Evolutionary conservation across 1,140 invertebrate species (phyloP).

Genomic region (Drepana arcuata): DNA sequence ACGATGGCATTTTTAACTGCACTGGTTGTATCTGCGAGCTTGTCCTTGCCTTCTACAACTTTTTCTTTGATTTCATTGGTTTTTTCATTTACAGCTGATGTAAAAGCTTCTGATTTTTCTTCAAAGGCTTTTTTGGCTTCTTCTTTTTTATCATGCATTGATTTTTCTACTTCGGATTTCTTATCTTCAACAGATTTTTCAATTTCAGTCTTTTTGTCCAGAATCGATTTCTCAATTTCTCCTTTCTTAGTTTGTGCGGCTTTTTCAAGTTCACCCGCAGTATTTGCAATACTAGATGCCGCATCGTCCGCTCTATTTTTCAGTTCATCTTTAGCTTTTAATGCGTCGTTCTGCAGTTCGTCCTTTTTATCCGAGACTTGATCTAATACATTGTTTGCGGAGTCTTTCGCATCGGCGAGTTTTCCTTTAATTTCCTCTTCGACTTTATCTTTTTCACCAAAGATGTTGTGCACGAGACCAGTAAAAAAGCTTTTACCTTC

Average conservation of each 20-base stretch:
- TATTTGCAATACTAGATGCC: conserved; percentile 20
- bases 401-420: conserved; percentile 41
- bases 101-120: conserved; percentile 9
- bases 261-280: conserved; percentile 12
- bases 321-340: conserved; percentile 41
- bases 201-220: conserved; percentile 8
- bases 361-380: conserved; percentile 42
- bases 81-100: conserved; percentile 4
- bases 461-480: conserved; percentile 53
- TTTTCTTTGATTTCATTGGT: conserved; percentile 13
- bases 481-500: conserved; percentile 59
- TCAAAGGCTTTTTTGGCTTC: conserved; percentile 12
- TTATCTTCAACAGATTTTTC: conserved; percentile 6
- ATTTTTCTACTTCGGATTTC: conserved; percentile 8
- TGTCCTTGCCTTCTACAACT: conserved; percentile 4
- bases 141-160: conserved; percentile 9
- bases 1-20: conserved; percentile 8
- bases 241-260: conserved; percentile 18
- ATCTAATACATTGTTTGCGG: conserved; percentile 33
- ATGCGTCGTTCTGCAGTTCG: conserved; percentile 31
- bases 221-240: conserved; percentile 17
- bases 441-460: conserved; percentile 59
- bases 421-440: conserved; percentile 52
- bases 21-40: neutral
- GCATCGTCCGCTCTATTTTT: conserved; percentile 33